Evolutionary conservation across 2,888 invertebrate genomes (phyloP).

Genomic region (Odontocerum albicorne): DNA sequence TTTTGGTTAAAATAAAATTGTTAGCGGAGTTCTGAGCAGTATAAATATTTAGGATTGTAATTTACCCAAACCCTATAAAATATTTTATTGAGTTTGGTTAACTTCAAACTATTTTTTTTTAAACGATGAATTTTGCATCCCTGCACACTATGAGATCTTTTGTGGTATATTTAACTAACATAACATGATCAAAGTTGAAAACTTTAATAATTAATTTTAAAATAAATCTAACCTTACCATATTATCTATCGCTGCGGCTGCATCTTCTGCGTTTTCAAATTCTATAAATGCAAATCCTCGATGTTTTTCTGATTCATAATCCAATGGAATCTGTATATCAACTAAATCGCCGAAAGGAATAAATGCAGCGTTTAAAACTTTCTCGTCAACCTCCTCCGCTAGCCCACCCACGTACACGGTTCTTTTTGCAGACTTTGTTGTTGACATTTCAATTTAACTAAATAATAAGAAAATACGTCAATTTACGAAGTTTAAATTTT

Average conservation of each 20-base stretch:
- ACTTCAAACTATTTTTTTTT: no score
- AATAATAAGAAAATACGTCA: neutral
- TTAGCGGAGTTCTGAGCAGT: no score
- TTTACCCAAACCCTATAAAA: no score
- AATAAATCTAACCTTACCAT: conserved; percentile 83
- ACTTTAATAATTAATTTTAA: no score
- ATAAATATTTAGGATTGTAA: no score
- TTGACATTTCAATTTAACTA: conserved; percentile 41
- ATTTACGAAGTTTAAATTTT: no score
- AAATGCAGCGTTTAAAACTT: conserved; percentile 93
- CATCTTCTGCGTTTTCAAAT: conserved; percentile 96
- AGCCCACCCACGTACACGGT: conserved; percentile 86
- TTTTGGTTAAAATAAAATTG: no score
- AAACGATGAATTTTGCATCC: no score
- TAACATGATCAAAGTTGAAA: no score
- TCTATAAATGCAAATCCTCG: conserved; percentile 99
- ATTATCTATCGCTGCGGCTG: conserved; percentile 98
- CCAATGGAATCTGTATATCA: conserved; percentile 97
- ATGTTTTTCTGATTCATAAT: conserved; percentile 97
- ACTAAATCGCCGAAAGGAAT: conserved; percentile 98
- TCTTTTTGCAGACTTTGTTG: conserved; percentile 69
- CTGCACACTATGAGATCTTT: no score
- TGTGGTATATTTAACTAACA: no score
- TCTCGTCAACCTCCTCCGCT: conserved; percentile 95
- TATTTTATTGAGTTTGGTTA: no score